Conservation (phyloP, 2,797 vertebrate species). For the Sebastes cheni region DNA sequence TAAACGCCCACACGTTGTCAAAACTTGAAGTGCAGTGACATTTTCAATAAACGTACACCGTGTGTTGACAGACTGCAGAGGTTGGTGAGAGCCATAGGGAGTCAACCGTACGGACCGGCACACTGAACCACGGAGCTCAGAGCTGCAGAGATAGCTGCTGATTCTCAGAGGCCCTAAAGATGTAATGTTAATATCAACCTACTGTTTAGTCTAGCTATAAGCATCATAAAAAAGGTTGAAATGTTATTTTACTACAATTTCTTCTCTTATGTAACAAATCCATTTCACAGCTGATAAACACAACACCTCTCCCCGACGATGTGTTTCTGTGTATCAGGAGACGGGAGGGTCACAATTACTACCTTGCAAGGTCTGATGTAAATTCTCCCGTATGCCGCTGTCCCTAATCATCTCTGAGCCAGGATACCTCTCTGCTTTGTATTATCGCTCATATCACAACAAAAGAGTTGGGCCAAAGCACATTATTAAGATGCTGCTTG, state of each 20-base stretch:
- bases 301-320: neutral
- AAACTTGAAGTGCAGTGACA: constrained; percentile 18
- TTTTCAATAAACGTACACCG: constrained; percentile 14
- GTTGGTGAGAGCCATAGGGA: neutral
- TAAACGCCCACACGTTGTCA: neutral
- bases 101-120: neutral
- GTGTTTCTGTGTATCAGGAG: neutral
- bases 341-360: neutral
- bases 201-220: neutral
- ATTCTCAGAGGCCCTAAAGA: neutral
- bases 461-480: constrained; percentile 21
- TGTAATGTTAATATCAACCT: neutral
- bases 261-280: neutral
- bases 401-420: constrained; percentile 19
- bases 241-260: neutral
- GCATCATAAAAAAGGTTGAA: neutral
- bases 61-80: constrained; percentile 3
- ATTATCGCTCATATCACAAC: constrained; percentile 39
- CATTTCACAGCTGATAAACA: neutral
- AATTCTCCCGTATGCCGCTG: neutral
- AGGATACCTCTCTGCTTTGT: constrained; percentile 14
- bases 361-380: constrained; percentile 3
- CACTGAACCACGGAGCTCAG: neutral
- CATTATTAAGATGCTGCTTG: constrained; percentile 60
- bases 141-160: neutral